Conservation (phyloP, 2,797 vertebrate genomes). For the Coregonus sp. region DNA sequence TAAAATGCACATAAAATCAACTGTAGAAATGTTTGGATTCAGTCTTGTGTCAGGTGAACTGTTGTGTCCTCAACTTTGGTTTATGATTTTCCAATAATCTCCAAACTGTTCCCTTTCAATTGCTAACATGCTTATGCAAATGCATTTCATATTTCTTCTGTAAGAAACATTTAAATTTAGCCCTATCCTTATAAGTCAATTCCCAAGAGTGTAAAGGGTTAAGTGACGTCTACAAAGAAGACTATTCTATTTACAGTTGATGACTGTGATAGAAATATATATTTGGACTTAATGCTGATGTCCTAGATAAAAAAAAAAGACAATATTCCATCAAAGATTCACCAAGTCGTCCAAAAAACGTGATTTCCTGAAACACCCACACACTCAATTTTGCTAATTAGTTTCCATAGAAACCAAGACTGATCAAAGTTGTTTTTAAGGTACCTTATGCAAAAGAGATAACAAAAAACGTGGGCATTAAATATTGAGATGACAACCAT, state of each 20-base stretch:
- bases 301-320: neutral
- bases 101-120: too few relatives aligned
- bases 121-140: too few relatives aligned
- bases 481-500: neutral
- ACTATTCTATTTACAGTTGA: neutral
- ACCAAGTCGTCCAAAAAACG: neutral
- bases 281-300: neutral
- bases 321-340: neutral
- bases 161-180: too few relatives aligned
- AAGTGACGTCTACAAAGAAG: neutral
- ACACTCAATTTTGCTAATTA: neutral
- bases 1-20: too few relatives aligned
- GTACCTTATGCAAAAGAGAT: neutral
- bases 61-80: too few relatives aligned
- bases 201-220: neutral
- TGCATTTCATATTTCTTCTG: too few relatives aligned
- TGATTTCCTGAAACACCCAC: neutral
- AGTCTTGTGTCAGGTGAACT: too few relatives aligned
- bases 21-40: too few relatives aligned
- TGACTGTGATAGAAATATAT: neutral
- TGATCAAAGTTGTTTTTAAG: neutral
- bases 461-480: neutral
- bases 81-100: too few relatives aligned
- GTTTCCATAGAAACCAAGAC: conserved; percentile 9
- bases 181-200: too few relatives aligned